Base-by-base conservation (phyloP, 2,113 vertebrate genomes). In the Myotis brandtii region DNA sequence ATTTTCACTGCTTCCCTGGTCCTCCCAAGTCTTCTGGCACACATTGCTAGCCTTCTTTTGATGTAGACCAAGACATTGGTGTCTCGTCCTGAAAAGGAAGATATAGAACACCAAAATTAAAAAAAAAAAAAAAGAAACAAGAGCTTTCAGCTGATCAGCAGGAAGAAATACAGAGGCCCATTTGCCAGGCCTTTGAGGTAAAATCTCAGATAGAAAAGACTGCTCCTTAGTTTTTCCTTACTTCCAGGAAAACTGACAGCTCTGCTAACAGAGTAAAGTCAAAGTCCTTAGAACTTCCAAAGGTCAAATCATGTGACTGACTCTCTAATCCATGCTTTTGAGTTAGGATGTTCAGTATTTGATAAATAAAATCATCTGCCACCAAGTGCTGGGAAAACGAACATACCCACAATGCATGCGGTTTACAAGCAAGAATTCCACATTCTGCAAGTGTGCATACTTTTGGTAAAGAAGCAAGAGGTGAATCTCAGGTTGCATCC, bases 1-100 rank as follows among this genome's bases (percentile, higher is more conserved):
- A 99, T 99, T 98, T 99, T 99, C 86, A 99, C 99, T 59, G 99
- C 99, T 99, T 99, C 99, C 97, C 99, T 98, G 96, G 99, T 99
- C 91, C 99, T 98, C 96, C 99, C 99, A 17, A 99, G 99, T 98
- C 99, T 99, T 97, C 99, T 99, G 97, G 99, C 99, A 98, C 99
- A 99, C 99, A 99, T 99, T 95, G 99, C 99, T 98, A 99, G 98
- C 89, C 99, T 99, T 95, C 99, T 99, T 98, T 99, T 99, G 98
- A 99, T 99, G 98, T 99, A 99, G 95, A 99, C 99, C 98, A 99
- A 98, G 52, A 99, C 99, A 85, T 99, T 99, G 95, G 99, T 99
- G 98, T 99, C 99, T 98, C 99, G 98, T 99, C 99, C 99, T 99
- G 84, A 94, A 89, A 46, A 98, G 91, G 92, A 70, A 97, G 43